Conservation (phyloP, 2,888 invertebrate species). For the Eurytoma adleriae region DNA sequence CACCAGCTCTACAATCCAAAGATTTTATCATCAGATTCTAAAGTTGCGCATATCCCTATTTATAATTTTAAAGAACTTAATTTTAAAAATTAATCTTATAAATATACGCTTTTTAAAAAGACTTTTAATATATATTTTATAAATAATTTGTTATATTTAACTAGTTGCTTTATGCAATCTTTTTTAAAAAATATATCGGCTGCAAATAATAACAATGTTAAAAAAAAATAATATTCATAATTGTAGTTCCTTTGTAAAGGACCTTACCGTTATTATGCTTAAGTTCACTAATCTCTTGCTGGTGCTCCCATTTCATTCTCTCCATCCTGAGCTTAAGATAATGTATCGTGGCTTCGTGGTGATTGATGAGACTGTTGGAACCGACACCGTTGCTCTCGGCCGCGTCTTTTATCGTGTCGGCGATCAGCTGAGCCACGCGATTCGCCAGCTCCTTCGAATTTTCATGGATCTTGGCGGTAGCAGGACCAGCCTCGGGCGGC, state of each 20-base stretch:
- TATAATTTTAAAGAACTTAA: background rate
- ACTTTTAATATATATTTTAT: too few species aligned
- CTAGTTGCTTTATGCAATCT: too few species aligned
- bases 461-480: constrained; percentile 67
- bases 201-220: too few species aligned
- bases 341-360: constrained; percentile 80
- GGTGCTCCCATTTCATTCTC: constrained; percentile 83
- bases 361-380: constrained; percentile 61
- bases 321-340: constrained; percentile 84
- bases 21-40: background rate
- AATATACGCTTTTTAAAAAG: background rate
- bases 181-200: too few species aligned
- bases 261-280: constrained; percentile 83
- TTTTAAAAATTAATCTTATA: background rate
- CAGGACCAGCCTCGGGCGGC: constrained; percentile 72
- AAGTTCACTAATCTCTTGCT: constrained; percentile 85
- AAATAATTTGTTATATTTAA: too few species aligned
- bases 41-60: too few species aligned
- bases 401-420: constrained; percentile 67
- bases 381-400: constrained; percentile 57
- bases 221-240: too few species aligned
- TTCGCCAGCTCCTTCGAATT: constrained; percentile 69
- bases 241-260: background rate
- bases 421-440: constrained; percentile 71
- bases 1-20: constrained; percentile 79